A percentile compares a stretch with the other conserved stretches of the same genome.
Evolutionary conservation across 2,113 vertebrate species (phyloP).

Genomic region (Apodemus sylvaticus): DNA sequence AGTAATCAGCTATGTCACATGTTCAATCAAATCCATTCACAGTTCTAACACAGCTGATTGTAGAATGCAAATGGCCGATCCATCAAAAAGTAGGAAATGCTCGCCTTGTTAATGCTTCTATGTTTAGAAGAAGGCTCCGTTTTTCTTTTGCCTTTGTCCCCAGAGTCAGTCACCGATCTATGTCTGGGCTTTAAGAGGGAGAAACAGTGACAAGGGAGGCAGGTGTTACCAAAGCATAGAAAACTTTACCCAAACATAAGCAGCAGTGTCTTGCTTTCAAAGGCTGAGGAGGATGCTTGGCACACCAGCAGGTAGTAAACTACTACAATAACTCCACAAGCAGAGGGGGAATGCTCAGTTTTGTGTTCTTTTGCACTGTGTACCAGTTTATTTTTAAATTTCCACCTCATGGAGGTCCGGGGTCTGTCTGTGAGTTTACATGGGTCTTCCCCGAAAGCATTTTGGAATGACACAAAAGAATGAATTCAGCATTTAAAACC

Average conservation of each 20-base stretch:
- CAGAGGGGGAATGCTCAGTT: not conserved
- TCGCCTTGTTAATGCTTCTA: not conserved
- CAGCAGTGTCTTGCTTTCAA: not conserved
- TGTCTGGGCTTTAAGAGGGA: not conserved
- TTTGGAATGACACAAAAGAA: not conserved
- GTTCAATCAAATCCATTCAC: not conserved
- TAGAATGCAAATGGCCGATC: not conserved
- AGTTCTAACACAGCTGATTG: not conserved
- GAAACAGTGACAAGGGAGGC: not conserved
- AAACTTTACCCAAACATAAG: not conserved
- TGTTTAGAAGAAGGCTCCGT: not conserved
- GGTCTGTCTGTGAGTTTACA: not conserved
- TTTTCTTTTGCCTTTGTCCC: not conserved
- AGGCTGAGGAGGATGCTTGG: not conserved
- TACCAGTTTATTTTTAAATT: not conserved
- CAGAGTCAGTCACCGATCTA: not conserved
- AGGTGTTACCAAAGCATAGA: not conserved
- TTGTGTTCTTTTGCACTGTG: not conserved
- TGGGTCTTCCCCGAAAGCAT: not conserved
- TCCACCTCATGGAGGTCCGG: not conserved
- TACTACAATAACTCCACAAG: not conserved
- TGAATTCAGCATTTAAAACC: not conserved
- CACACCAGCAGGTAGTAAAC: not conserved
- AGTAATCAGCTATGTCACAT: not conserved
- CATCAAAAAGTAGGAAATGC: constrained; percentile 2